These are phyloP conservation scores for Sitodiplosis mosellana DNA, from an alignment of 1,140 invertebrate genomes.

Conservation along the genomic window DNA sequence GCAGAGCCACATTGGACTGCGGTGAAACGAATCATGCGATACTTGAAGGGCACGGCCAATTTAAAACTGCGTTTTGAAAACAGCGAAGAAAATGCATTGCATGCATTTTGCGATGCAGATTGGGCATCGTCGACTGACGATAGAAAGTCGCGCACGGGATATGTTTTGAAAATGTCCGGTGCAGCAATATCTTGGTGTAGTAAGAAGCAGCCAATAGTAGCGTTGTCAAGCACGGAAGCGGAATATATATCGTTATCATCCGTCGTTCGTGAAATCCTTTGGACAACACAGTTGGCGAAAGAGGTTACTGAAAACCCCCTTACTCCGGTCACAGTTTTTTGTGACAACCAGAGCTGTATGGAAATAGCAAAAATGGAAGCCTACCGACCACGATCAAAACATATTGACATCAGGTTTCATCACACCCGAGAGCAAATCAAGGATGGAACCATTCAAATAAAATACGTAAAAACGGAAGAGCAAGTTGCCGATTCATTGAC, in stretches of 20 bases:
- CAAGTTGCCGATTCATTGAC: no score
- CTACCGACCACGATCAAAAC: not conserved
- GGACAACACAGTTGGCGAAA: not conserved
- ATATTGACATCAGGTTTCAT: no score
- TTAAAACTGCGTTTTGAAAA: constrained; percentile 9
- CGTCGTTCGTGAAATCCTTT: not conserved
- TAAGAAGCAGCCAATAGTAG: constrained; percentile 16
- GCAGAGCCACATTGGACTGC: constrained; percentile 14
- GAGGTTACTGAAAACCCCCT: not conserved
- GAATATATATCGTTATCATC: not conserved
- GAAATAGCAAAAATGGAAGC: not conserved
- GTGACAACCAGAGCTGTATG: not conserved
- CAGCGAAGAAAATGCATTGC: not conserved
- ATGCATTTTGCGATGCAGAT: not conserved
- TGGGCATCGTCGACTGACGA: constrained; percentile 8
- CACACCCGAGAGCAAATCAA: no score
- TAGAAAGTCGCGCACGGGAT: constrained; percentile 19
- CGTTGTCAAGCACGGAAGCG: no score
- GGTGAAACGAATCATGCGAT: constrained; percentile 19
- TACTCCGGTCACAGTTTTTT: not conserved
- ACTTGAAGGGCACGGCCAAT: constrained; percentile 19
- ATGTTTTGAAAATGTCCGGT: constrained; percentile 12
- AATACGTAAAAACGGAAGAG: no score
- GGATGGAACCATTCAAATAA: no score
- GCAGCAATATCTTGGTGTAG: constrained; percentile 17